Base-by-base conservation (phyloP, 2,888 invertebrate genomes). In the Nyleta sp. region DNA sequence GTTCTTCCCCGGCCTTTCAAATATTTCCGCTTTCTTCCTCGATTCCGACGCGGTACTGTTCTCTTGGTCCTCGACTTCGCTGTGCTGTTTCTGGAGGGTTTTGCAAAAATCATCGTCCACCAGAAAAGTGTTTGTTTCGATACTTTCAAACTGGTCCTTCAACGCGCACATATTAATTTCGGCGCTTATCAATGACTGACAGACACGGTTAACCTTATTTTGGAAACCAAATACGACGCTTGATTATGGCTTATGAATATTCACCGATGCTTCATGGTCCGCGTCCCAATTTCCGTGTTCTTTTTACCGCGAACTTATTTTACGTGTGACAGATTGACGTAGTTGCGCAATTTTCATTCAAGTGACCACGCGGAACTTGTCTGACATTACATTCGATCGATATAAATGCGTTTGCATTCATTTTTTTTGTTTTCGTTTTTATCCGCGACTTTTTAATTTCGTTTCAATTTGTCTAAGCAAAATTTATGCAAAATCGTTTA, bases 241-340 rank as follows among this genome's bases (percentile, higher is more conserved):
- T 22, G 28, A 53, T 65, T 53, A 50, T 53, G 35, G 17, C 15
- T 2, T 40, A 42, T 46, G 50, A 64, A 64, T 64, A 64, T 64
- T 64, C 40, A 52, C 15, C 24, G 24, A n/a, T 5, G 15, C 50
- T 35, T 20, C 22, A 62, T 17, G 11, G 15, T 17, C 6, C 38
- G 18, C 15, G 28, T 20, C 20, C 17, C 17, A 17, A 40, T 40
- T 28, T 46, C 18, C 2, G 10, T 50, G 44, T 62, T 50, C 38
- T 22, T 62, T 48, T 50, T 6, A 11, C 7, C 20, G 13, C 18
- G 24, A 31, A 44, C 31, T 44, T 57, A 40, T 57, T 59, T 44
- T 33, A 20, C 31, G 18, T 44, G 20, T 7, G 46, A 20, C 42
- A 20, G 60, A 60, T 31, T 48, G 46, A 22, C 44, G 44, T 44